Evolutionary conservation across 1,140 invertebrate genomes (phyloP), one percentile per base, ranked within the genome.

Genomic region (Drosophila sturtevanti): DNA sequence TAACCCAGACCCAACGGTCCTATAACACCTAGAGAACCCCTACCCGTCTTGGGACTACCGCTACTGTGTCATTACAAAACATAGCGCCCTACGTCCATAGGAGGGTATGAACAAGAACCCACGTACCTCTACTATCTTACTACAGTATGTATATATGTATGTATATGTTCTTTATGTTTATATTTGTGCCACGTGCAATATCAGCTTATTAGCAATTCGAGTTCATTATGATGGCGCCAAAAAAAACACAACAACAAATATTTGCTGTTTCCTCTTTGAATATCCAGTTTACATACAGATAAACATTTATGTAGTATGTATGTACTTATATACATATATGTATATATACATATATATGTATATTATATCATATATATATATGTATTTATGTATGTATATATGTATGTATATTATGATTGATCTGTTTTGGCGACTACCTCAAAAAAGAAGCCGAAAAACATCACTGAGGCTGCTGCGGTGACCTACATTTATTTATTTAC

Each of bases 401-500:
- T 24, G 4, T 16, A 12, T 14, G 44, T 34, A 16, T 37, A 41
- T 63, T 76, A 82, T 87, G 82, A 86, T 81, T 81, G 79, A 86
- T 86, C 70, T 68, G 61, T 62, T 67, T 60, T 51, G 55, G 37
- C 9, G 68, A 48, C 41, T 48, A 48, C 41, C 41, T 48, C 41
- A 48, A 48, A 48, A 48, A 44, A 44, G 41, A 48, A 21, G 41
- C 41, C 41, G 41, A 48, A 48, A 48, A 48, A 21, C 41, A 11
- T 16, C 41, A 48, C 41, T 48, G 11, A 48, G 38, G 67, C 51
- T 58, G 68, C 35, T 66, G 64, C 35, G 54, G 68, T 86, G 82
- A 86, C 82, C 82, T 63, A 86, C 71, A 72, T 87, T 79, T 52
- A 68, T 51, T 48, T 87, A 79, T 86, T 81, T 76, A 77, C 75